These are phyloP conservation scores for Brachyalestes nurse DNA, from an alignment of 2,797 vertebrate genomes.

Conservation along the genomic window DNA sequence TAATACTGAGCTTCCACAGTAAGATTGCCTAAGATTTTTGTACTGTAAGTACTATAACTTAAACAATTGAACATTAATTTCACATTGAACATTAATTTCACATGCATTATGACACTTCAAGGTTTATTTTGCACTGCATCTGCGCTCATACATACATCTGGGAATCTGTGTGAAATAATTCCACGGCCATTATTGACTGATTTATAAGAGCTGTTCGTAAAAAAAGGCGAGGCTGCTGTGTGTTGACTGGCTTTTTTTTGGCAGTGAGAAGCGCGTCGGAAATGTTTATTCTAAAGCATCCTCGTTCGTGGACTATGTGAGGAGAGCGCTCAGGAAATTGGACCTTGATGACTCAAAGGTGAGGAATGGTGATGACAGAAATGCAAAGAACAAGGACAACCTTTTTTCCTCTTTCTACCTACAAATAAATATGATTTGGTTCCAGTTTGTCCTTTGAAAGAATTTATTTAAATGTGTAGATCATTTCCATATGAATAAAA, in stretches of 20 bases:
- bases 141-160: too few relatives aligned
- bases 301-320: conserved; percentile 92
- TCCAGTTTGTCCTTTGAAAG: not conserved
- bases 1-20: too few relatives aligned
- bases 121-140: too few relatives aligned
- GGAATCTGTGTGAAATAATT: not conserved
- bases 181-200: not conserved
- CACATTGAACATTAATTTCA: too few relatives aligned
- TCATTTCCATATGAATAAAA: not conserved
- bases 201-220: not conserved
- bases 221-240: not conserved
- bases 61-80: too few relatives aligned
- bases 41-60: too few relatives aligned
- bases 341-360: conserved; percentile 92
- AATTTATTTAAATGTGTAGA: not conserved
- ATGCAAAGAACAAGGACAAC: not conserved
- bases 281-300: conserved; percentile 92
- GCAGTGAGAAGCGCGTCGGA: conserved; percentile 87
- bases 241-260: not conserved
- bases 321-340: conserved; percentile 86
- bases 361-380: conserved; percentile 29
- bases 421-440: not conserved
- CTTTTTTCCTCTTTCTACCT: not conserved
- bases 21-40: too few relatives aligned
- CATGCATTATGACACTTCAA: too few relatives aligned